phyloP scores from a whole-genome alignment of 2,888 invertebrate genomes.

The Harmothoe impar region DNA sequence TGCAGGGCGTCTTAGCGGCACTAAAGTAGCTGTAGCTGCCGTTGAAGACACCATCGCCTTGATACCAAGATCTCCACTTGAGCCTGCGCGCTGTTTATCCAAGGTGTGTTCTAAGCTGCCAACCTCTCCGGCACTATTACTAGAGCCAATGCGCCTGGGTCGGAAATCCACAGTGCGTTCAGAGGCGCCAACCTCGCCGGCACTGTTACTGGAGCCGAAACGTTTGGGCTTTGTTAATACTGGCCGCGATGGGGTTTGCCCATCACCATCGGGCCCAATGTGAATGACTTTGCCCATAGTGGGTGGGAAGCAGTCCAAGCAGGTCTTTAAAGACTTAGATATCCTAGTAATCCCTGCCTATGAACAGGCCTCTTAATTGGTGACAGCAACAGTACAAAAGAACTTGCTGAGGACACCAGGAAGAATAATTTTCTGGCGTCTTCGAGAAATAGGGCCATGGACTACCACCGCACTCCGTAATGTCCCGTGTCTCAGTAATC shows the following conservation, averaged over 20 bases:
- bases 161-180: not conserved
- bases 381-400: no score
- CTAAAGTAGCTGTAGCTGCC: not conserved
- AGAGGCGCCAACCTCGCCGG: not conserved
- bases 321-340: no score
- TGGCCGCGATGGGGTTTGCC: not conserved
- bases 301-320: not conserved
- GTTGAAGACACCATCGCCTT: not conserved
- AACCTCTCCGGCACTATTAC: not conserved
- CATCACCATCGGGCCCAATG: constrained; percentile 43
- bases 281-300: constrained; percentile 26
- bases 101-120: not conserved
- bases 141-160: not conserved
- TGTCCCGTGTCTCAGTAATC: no score
- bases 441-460: no score
- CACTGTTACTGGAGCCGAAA: not conserved
- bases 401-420: no score
- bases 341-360: no score
- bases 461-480: no score
- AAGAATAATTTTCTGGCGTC: no score
- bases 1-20: not conserved
- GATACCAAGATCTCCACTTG: not conserved
- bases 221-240: no score
- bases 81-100: not conserved
- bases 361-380: no score